These are phyloP conservation scores for Melinaea marsaeus DNA, from an alignment of 2,888 invertebrate genomes.

Conservation along the genomic window DNA sequence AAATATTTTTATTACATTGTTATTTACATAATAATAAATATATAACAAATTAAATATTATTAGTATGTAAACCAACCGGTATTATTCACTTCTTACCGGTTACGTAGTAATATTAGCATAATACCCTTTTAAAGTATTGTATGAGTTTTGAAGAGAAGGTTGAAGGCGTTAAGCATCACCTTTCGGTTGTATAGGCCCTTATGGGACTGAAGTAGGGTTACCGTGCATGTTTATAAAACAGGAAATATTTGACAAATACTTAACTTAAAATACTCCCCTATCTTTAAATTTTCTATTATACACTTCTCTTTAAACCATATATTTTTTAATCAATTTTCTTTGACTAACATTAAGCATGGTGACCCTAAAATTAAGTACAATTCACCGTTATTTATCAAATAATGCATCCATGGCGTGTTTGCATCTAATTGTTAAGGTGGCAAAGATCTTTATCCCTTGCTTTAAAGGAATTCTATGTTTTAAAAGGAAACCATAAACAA, in stretches of 20 bases:
- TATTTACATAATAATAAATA: no score
- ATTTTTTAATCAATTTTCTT: no score
- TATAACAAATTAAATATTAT: no score
- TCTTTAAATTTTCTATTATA: no score
- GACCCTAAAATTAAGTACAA: no score
- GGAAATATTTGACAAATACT: neutral
- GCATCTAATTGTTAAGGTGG: conserved; percentile 2
- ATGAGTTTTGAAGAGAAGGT: conserved; percentile 1
- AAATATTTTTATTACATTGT: no score
- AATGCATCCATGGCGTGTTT: conserved; percentile 4
- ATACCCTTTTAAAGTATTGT: neutral
- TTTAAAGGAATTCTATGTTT: conserved; percentile 5
- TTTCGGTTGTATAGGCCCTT: neutral
- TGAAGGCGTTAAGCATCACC: conserved; percentile 3
- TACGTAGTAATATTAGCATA: neutral
- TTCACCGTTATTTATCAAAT: neutral
- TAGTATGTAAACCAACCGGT: no score
- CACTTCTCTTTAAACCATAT: no score
- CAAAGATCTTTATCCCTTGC: neutral
- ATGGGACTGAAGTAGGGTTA: neutral
- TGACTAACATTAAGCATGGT: no score
- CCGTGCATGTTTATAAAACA: neutral
- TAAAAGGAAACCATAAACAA: conserved; percentile 6
- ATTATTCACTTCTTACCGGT: neutral
- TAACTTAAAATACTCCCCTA: neutral